Percentiles rank a stretch among this genome's conserved stretches.
Evolutionary conservation across 2,888 invertebrate genomes (phyloP).

Genomic region (Arenicola marina): DNA sequence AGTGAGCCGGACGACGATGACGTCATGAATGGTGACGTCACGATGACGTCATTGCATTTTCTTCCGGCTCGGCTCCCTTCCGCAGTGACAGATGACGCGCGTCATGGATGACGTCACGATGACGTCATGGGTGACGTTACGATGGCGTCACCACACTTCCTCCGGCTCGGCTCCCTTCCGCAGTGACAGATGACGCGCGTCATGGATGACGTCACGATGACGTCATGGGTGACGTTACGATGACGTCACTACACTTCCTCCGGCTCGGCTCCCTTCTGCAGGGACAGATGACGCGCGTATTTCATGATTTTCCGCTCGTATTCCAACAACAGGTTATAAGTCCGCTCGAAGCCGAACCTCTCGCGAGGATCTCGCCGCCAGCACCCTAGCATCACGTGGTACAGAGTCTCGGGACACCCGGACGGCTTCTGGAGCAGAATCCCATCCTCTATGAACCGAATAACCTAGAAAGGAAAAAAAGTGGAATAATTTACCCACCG

Average conservation of each 20-base stretch:
- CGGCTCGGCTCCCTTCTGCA: neutral
- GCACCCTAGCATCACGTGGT: slow-evolving; percentile 60
- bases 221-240: no score
- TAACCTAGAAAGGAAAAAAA: slow-evolving; percentile 40
- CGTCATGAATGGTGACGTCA: no score
- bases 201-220: no score
- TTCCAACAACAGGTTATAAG: slow-evolving; percentile 31
- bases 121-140: no score
- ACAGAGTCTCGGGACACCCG: slow-evolving; percentile 56
- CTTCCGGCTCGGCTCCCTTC: no score
- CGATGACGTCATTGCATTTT: no score
- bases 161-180: no score
- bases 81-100: no score
- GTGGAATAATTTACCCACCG: neutral
- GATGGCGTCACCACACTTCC: no score
- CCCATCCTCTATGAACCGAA: slow-evolving; percentile 74
- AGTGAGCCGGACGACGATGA: no score
- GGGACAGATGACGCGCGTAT: neutral
- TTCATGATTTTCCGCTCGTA: slow-evolving; percentile 7
- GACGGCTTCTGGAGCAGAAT: slow-evolving; percentile 80
- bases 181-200: no score
- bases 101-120: no score
- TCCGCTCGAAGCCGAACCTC: slow-evolving; percentile 64
- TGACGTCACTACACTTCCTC: slow-evolving; percentile 5
- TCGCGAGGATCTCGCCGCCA: slow-evolving; percentile 70